These are phyloP conservation scores for Misgurnus anguillicaudatus DNA, from an alignment of 2,113 vertebrate species.

Conservation along the genomic window DNA sequence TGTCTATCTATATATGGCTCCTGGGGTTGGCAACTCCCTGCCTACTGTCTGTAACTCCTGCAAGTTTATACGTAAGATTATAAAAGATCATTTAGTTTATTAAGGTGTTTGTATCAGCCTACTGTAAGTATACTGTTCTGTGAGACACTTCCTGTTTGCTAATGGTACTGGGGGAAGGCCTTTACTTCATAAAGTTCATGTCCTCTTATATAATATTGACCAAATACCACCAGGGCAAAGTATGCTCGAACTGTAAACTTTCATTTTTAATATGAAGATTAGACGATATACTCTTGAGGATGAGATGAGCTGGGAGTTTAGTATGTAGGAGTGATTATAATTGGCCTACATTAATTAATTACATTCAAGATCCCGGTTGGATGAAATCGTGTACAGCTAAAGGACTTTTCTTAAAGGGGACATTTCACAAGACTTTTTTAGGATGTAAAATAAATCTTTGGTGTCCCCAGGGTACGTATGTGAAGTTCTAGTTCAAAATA, in stretches of 20 bases:
- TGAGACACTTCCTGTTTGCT: not conserved
- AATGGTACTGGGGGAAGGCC: too few species aligned
- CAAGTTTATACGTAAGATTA: too few species aligned
- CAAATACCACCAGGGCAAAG: not conserved
- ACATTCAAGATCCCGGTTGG: not conserved
- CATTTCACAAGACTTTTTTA: too few species aligned
- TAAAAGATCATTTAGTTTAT: too few species aligned
- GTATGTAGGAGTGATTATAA: slow-evolving; percentile 35
- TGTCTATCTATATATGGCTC: not conserved
- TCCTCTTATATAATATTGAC: not conserved
- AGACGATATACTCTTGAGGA: not conserved
- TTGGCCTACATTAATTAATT: slow-evolving; percentile 29
- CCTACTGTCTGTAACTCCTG: not conserved
- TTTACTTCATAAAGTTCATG: too few species aligned
- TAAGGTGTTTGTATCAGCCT: too few species aligned
- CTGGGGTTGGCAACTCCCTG: not conserved
- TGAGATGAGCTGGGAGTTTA: not conserved
- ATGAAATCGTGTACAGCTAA: not conserved
- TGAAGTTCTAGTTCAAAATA: too few species aligned
- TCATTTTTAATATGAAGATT: not conserved
- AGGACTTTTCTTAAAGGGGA: too few species aligned
- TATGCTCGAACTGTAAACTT: not conserved
- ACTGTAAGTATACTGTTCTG: not conserved
- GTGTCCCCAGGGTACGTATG: too few species aligned
- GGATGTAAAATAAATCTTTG: too few species aligned